Percentiles rank a stretch among this genome's conserved stretches.
Conservation (phyloP, 2,888 invertebrate genomes). For the Saturnia pavonia region DNA sequence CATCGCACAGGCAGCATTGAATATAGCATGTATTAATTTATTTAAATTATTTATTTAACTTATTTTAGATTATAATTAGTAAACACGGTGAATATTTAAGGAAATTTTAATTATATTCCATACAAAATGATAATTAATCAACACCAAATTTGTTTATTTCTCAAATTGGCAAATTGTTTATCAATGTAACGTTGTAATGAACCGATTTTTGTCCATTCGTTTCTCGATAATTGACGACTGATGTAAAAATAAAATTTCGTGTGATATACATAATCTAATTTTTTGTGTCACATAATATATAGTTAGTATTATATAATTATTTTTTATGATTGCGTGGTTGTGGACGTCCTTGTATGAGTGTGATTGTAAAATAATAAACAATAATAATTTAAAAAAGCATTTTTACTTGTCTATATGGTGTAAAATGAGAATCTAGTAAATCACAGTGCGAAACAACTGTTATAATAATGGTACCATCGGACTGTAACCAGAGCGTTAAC, state of each 20-base stretch:
- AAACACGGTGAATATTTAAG: slow-evolving; percentile 46
- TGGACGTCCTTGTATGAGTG: slow-evolving; percentile 81
- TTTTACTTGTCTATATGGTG: slow-evolving; percentile 26
- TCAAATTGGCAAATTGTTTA: slow-evolving; percentile 25
- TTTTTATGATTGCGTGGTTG: slow-evolving; percentile 72
- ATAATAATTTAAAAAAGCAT: slow-evolving; percentile 38
- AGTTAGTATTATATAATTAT: slow-evolving; percentile 73
- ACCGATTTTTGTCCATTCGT: slow-evolving; percentile 65
- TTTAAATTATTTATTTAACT: slow-evolving; percentile 80
- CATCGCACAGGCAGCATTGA: slow-evolving; percentile 56
- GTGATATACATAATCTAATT: slow-evolving; percentile 75
- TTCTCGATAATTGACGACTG: slow-evolving; percentile 75
- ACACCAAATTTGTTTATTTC: slow-evolving; percentile 6
- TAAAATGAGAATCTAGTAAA: slow-evolving; percentile 27
- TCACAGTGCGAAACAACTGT: slow-evolving; percentile 50
- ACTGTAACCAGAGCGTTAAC: slow-evolving; percentile 61
- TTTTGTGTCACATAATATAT: slow-evolving; percentile 63
- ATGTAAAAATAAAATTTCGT: slow-evolving; percentile 72
- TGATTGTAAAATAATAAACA: slow-evolving; percentile 72
- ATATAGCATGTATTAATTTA: slow-evolving; percentile 67
- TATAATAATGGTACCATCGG: slow-evolving; percentile 47
- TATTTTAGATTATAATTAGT: slow-evolving; percentile 74
- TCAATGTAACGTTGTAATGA: slow-evolving; percentile 37
- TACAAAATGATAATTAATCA: background rate
- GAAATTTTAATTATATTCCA: slow-evolving; percentile 29